A percentile compares a stretch with the other conserved stretches of the same genome.
Evolutionary conservation across 1,140 invertebrate genomes (phyloP).

Genomic region (Leptinotarsa lineolata): DNA sequence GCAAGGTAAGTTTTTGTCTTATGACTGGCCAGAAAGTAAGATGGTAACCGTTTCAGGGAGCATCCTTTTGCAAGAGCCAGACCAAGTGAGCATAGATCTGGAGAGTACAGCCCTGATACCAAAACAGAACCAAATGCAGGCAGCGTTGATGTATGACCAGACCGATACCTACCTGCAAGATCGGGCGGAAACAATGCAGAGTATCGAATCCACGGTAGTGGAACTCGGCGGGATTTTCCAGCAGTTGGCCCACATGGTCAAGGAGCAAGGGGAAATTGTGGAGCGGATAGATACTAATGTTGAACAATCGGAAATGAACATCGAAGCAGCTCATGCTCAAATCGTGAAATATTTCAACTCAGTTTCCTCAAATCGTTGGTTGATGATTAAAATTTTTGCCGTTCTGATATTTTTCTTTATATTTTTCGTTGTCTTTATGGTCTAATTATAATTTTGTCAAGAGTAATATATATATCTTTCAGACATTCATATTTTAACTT

Average conservation of each 20-base stretch:
- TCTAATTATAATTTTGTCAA: conserved; percentile 58
- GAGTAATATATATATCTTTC: not conserved
- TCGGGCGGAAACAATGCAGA: conserved; percentile 97
- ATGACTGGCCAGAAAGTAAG: not conserved
- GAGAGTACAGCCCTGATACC: conserved; percentile 58
- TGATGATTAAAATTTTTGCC: conserved; percentile 99
- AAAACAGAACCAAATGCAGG: conserved; percentile 60
- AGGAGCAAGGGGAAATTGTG: conserved; percentile 99
- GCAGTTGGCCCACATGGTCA: conserved; percentile 97
- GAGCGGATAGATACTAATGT: conserved; percentile 97
- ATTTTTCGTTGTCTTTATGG: conserved; percentile 96
- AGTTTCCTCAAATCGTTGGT: conserved; percentile 95
- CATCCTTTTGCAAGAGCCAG: conserved; percentile 66
- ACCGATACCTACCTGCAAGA: conserved; percentile 88
- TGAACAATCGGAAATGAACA: conserved; percentile 93
- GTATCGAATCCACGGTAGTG: conserved; percentile 98
- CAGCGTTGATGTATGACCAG: conserved; percentile 80
- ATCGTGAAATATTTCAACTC: conserved; percentile 98
- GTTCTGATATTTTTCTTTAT: conserved; percentile 99
- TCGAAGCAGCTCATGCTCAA: conserved; percentile 96
- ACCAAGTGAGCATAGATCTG: conserved; percentile 78
- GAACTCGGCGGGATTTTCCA: conserved; percentile 98
- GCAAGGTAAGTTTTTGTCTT: conserved; percentile 35
- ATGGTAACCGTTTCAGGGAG: conserved; percentile 43
- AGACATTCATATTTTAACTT: too few species aligned